These are phyloP conservation scores for Cerastoderma edule DNA, from an alignment of 2,888 invertebrate species.

Conservation along the genomic window DNA sequence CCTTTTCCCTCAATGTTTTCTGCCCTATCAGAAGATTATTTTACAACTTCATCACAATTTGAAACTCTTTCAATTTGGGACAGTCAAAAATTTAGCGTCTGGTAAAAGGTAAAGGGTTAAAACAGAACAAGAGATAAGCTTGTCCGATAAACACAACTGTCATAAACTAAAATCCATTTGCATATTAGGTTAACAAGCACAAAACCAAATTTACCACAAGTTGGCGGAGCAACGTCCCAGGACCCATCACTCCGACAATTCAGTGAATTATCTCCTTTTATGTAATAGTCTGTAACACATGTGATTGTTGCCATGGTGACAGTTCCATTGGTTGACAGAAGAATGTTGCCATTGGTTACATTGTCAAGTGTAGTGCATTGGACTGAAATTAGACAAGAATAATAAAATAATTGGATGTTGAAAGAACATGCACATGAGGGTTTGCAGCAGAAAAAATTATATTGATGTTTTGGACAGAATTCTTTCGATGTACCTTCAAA, in stretches of 20 bases:
- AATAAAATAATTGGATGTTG: too few relatives aligned
- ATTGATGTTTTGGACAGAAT: too few relatives aligned
- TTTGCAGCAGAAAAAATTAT: too few relatives aligned
- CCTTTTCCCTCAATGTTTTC: too few relatives aligned
- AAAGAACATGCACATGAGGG: too few relatives aligned
- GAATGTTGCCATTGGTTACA: conserved; percentile 29
- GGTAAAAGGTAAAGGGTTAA: too few relatives aligned
- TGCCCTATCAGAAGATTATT: too few relatives aligned
- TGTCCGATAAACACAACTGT: not conserved
- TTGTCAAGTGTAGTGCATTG: conserved; percentile 16
- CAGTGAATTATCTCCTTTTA: conserved; percentile 18
- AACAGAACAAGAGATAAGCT: too few relatives aligned
- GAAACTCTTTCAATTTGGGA: too few relatives aligned
- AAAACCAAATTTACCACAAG: conserved; percentile 39
- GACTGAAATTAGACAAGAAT: conserved; percentile 36
- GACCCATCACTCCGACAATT: conserved; percentile 45
- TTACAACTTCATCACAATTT: too few relatives aligned
- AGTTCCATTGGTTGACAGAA: conserved; percentile 35
- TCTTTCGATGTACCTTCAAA: too few relatives aligned
- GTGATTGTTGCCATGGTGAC: conserved; percentile 30
- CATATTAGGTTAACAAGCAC: not conserved
- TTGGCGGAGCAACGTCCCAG: conserved; percentile 41
- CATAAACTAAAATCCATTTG: not conserved
- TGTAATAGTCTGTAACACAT: conserved; percentile 33
- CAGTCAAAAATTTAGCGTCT: too few relatives aligned